Evolutionary conservation across 2,888 invertebrate genomes (phyloP).

Genomic region (Artemia sinica): DNA sequence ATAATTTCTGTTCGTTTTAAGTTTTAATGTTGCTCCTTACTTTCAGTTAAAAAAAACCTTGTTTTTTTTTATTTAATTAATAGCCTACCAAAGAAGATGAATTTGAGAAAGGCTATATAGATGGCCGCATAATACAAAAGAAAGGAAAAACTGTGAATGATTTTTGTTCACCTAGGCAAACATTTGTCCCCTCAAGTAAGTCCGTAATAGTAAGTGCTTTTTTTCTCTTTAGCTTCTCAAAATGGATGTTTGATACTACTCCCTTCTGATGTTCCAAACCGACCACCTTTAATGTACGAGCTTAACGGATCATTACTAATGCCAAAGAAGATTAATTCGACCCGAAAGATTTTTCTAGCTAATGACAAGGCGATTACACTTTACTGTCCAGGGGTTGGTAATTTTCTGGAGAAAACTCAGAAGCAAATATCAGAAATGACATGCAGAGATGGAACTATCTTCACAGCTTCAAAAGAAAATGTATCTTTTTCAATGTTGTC

Average conservation of each 20-base stretch:
- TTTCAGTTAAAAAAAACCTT: too few relatives aligned
- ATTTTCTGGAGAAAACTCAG: constrained; percentile 16
- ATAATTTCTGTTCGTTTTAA: too few relatives aligned
- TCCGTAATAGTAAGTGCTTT: too few relatives aligned
- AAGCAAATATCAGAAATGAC: constrained; percentile 8
- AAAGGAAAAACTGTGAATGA: too few relatives aligned
- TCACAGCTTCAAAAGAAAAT: background rate
- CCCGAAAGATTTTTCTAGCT: constrained; percentile 16
- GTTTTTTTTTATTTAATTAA: too few relatives aligned
- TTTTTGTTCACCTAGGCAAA: too few relatives aligned
- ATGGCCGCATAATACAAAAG: too few relatives aligned
- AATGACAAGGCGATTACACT: constrained; percentile 16
- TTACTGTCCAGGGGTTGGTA: constrained; percentile 18
- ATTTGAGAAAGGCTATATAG: too few relatives aligned
- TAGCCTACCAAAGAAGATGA: too few relatives aligned
- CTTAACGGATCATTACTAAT: constrained; percentile 13
- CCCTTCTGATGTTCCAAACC: constrained; percentile 13
- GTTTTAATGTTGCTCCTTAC: too few relatives aligned
- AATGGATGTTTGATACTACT: constrained; percentile 19
- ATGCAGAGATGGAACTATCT: constrained; percentile 11
- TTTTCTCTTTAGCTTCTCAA: too few relatives aligned
- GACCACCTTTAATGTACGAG: constrained; percentile 16
- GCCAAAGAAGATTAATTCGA: background rate
- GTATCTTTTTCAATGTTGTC: constrained; percentile 10
- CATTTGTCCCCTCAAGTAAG: too few relatives aligned